Base-by-base conservation (phyloP, 2,797 vertebrate species). In the Hyperoplus immaculatus region DNA sequence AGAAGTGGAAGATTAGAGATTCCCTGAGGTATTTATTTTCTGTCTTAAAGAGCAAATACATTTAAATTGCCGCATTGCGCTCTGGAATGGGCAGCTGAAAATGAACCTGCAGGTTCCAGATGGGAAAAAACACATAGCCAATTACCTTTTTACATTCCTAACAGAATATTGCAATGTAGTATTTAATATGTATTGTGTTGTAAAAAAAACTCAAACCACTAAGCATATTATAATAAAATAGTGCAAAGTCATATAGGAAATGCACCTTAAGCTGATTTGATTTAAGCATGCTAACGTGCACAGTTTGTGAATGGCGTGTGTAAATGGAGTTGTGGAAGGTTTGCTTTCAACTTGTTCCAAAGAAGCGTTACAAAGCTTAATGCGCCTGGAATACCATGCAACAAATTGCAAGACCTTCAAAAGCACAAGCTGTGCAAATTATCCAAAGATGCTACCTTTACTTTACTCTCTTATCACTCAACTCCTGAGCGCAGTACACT, bases 391-490 rank as follows among this genome's bases (percentile, higher is more conserved):
- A n/a, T 3, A 16, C 8, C 9, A 62, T 62, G 43, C 41, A 77
- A 53, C 0, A 9, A 16, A 2, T 6, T 47, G 55, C 46, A 51
- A 73, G 4, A 10, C 46, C 29, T 69, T 76, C 45, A 58, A 58
- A 60, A 53, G 51, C 45, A 59, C 55, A 51, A 14, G 41, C 51
- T 65, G 42, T 15, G 14, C 43, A 51, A 72, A 42, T 69, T 56
- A 78, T 62, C 70, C 58, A 49, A 60, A 77, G 55, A 18, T 36
- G 39, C 51, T 46, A 29, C 53, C 72, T 71, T 46, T 7, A 41
- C 53, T 67, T 76, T 55, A 71, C 59, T 80, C 63, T 77, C 38
- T 51, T 13, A 38, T 79, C 68, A 42, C 61, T 80, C 50, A 38
- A 41, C 62, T 79, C 16, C 0, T 36, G 46, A 62, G 61, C 53